Evolutionary conservation across 1,140 invertebrate genomes (phyloP), one percentile per base, ranked within the genome.

Genomic region (Musca vetustissima): DNA sequence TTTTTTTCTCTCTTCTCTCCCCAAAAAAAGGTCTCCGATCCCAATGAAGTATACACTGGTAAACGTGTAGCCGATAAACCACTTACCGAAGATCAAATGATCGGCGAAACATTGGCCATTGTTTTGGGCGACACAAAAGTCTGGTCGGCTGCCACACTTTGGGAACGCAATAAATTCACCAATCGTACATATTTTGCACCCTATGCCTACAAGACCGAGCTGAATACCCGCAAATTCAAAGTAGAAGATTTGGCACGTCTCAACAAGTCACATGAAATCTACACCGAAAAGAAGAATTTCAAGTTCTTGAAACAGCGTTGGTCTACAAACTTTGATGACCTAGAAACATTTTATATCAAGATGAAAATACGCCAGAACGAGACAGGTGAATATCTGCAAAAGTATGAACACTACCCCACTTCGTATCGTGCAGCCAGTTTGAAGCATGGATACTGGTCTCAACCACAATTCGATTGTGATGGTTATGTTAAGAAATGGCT

Each of bases 101-200:
- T 97, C 72, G 94, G 92, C 0, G 95, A 98, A 82, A 97, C 95
- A 0, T 79, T 99, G 17, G 91, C 96, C 17, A 86, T 97, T 57
- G 89, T 98, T 0, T 88, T 98, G 74, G 95, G 94, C 21, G 93
- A 98, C 83, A 91, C 91, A 52, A 92, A 91, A 83, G 92, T 98
- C 71, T 94, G 93, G 89, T 92, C 93, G 8, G 93, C 94, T 69
- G 95, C 95, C 25, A 94, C 92, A 17, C 97, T 91, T 79, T 99
- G 96, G 93, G 96, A 98, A 77, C 87, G 93, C 52, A 96, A 98
- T 79, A 97, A 98, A 84, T 99, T 98, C 81, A 91, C 93, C 0
- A 96, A 97, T 80, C 83, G 93, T 74, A 94, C 95, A 36, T 88
- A 91, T 68, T 99, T 99, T 83, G 97, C 95, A 19, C 97, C 97